Conservation (phyloP, 2,113 vertebrate genomes). For the Grammomys surdaster region DNA sequence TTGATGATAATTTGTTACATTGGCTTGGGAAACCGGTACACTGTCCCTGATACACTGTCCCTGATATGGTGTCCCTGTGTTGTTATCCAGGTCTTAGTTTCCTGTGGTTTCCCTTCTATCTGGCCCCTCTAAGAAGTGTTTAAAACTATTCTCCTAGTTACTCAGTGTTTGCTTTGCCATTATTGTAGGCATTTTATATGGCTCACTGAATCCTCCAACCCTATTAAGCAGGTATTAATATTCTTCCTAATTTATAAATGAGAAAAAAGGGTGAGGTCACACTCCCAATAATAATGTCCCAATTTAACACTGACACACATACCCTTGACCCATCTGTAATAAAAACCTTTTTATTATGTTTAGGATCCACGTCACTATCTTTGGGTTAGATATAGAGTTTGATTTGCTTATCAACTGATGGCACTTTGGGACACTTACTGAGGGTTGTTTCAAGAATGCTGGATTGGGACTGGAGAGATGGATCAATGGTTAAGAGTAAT, state of each 20-base stretch:
- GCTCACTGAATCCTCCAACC: background rate
- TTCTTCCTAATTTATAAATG: slow-evolving; percentile 51
- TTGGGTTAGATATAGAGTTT: slow-evolving; percentile 6
- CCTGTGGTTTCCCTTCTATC: background rate
- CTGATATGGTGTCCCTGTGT: background rate
- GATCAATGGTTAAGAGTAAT: background rate
- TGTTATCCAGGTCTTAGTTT: slow-evolving; percentile 32
- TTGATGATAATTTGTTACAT: background rate
- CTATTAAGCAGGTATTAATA: background rate
- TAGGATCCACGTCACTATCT: background rate
- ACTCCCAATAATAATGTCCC: background rate
- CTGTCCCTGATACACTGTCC: too few relatives aligned
- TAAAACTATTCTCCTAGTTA: slow-evolving; percentile 25
- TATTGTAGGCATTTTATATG: background rate
- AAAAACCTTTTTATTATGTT: background rate
- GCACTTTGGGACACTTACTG: background rate
- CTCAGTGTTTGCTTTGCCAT: background rate
- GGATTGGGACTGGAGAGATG: background rate
- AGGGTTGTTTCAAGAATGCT: slow-evolving; percentile 28
- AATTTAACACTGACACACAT: slow-evolving; percentile 22
- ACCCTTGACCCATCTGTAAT: background rate
- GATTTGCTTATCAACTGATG: slow-evolving; percentile 10
- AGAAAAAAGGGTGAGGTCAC: background rate
- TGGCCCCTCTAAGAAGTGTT: background rate
- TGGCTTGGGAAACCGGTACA: background rate